Percentiles rank a stretch among this genome's conserved stretches.
Evolutionary conservation across 2,797 vertebrate genomes (phyloP).

Genomic region (Chelon auratus): DNA sequence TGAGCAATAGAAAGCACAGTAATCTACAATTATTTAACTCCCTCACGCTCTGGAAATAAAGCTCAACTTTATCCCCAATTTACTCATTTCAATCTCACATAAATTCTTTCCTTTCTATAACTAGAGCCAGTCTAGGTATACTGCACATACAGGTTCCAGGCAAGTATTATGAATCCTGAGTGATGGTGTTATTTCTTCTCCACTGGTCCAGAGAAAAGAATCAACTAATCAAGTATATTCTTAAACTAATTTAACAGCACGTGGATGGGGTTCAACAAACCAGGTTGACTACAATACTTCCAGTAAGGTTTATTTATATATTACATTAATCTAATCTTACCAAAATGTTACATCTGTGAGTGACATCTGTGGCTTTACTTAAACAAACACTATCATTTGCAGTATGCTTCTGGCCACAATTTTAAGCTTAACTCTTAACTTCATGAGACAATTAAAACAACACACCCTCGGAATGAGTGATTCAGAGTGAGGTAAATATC

Average conservation of each 20-base stretch:
- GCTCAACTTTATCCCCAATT: constrained; percentile 9
- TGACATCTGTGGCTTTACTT: background rate
- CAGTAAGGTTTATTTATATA: constrained; percentile 1
- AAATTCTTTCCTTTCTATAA: constrained; percentile 11
- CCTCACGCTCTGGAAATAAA: constrained; percentile 18
- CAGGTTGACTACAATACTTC: background rate
- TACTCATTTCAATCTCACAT: constrained; percentile 28
- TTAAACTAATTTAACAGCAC: background rate
- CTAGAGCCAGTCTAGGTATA: constrained; percentile 65
- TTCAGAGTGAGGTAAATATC: too few relatives aligned
- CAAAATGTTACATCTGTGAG: background rate
- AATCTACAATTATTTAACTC: constrained; percentile 5
- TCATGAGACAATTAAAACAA: background rate
- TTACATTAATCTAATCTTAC: background rate
- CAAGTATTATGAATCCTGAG: constrained; percentile 65
- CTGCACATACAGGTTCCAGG: constrained; percentile 59
- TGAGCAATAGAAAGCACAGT: constrained; percentile 23
- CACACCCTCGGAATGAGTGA: background rate
- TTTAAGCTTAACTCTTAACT: too few relatives aligned
- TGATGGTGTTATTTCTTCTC: constrained; percentile 8
- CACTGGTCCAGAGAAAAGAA: constrained; percentile 17
- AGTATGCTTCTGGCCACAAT: background rate
- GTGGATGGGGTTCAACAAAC: background rate
- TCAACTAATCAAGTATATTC: constrained; percentile 7
- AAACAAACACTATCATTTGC: background rate